A percentile compares a stretch with the other conserved stretches of the same genome.
phyloP scores from a whole-genome alignment of 2,797 vertebrate species.

The Arrhamphus sclerolepis region DNA sequence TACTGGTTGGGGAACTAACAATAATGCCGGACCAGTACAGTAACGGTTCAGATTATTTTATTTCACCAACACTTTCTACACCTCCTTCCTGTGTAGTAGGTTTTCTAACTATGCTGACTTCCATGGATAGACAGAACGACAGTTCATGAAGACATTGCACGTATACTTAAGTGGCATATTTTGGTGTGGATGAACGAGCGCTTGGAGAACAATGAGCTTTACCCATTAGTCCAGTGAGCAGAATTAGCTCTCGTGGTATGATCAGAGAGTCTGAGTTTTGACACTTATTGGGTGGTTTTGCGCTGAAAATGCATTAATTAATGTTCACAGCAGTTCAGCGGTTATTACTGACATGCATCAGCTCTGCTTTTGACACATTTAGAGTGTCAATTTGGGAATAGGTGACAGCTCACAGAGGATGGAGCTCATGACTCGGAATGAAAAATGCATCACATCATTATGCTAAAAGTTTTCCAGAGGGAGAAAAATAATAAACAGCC shows the following conservation, averaged over 20 bases:
- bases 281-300: background rate
- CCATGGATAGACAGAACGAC: no score
- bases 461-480: background rate
- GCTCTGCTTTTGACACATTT: constrained; percentile 1
- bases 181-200: background rate
- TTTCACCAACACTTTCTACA: no score
- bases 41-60: no score
- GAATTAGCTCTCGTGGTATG: constrained; percentile 19
- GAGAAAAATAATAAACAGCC: no score
- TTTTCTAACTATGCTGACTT: no score
- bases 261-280: constrained; percentile 9
- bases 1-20: no score
- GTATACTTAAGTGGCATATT: no score
- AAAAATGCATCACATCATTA: background rate
- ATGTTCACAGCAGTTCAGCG: background rate
- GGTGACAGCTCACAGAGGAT: background rate
- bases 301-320: constrained; percentile 5
- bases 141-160: no score
- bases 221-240: constrained; percentile 17
- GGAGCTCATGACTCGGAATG: background rate
- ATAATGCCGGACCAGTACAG: no score
- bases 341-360: constrained; percentile 2
- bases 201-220: constrained; percentile 3
- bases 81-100: no score
- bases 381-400: background rate